These are phyloP conservation scores for Reinhardtius hippoglossoides DNA, from an alignment of 2,113 vertebrate species.

Conservation along the genomic window DNA sequence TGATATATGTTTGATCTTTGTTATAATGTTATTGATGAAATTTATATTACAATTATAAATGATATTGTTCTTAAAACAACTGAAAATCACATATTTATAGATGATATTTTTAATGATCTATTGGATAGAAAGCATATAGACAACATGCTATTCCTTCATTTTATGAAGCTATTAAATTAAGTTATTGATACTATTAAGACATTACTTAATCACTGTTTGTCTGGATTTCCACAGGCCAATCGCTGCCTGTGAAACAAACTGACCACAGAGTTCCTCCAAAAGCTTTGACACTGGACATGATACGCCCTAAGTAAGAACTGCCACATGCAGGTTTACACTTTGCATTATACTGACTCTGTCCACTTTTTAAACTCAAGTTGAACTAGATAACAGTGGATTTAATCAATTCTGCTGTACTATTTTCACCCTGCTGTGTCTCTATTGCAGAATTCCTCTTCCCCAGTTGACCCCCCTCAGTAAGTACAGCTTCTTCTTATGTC, in stretches of 20 bases:
- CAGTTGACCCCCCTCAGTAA: constrained; percentile 62
- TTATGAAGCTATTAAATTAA: too few relatives aligned
- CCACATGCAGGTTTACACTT: background rate
- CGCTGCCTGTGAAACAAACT: constrained; percentile 26
- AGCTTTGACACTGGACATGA: constrained; percentile 51
- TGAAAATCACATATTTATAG: too few relatives aligned
- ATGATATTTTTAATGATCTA: too few relatives aligned
- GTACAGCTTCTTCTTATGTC: constrained; percentile 28
- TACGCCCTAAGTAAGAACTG: constrained; percentile 66
- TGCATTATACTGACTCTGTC: background rate
- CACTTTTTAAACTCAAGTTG: background rate
- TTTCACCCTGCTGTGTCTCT: too few relatives aligned
- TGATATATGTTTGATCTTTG: too few relatives aligned
- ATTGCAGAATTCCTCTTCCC: constrained; percentile 64
- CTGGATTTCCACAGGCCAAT: constrained; percentile 53
- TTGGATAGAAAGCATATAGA: too few relatives aligned
- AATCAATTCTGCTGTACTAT: background rate
- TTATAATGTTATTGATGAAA: too few relatives aligned
- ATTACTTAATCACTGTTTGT: background rate
- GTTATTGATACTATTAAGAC: background rate
- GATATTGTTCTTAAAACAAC: background rate
- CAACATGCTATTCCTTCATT: too few relatives aligned
- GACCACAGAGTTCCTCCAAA: constrained; percentile 20
- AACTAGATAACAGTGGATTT: background rate
- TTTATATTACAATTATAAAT: too few relatives aligned